Conservation (phyloP, 2,797 vertebrate genomes). For the Syndactyla subalaris region DNA sequence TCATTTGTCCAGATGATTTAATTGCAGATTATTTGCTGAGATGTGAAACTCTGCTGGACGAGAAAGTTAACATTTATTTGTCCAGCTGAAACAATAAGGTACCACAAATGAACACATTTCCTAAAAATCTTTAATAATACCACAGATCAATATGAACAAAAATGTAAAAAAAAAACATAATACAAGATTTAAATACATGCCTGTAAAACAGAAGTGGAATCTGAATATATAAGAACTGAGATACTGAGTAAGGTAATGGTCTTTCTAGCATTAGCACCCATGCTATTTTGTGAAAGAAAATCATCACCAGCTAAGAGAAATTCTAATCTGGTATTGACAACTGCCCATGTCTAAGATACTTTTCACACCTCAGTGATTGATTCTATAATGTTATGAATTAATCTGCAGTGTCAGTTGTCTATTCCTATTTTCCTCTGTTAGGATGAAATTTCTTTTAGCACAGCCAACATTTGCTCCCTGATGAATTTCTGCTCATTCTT, state of each 20-base stretch:
- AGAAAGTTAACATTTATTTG: background rate
- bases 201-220: background rate
- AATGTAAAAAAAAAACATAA: background rate
- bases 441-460: background rate
- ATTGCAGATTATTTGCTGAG: background rate
- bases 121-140: background rate
- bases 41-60: background rate
- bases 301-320: background rate
- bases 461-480: background rate
- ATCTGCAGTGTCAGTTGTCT: slow-evolving; percentile 31
- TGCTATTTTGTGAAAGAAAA: background rate
- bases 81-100: background rate
- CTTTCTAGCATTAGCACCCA: accelerated
- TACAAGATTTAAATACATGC: background rate
- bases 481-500: background rate
- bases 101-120: background rate
- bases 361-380: slow-evolving; percentile 19
- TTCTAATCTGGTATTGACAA: background rate
- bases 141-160: background rate
- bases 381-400: slow-evolving; percentile 13
- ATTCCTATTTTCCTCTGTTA: slow-evolving; percentile 20
- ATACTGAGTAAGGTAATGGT: background rate
- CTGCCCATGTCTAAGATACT: background rate
- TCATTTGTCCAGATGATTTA: background rate
- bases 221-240: background rate